Base-by-base conservation (phyloP, 2,888 invertebrate species). In the Calameuta pallipes region DNA sequence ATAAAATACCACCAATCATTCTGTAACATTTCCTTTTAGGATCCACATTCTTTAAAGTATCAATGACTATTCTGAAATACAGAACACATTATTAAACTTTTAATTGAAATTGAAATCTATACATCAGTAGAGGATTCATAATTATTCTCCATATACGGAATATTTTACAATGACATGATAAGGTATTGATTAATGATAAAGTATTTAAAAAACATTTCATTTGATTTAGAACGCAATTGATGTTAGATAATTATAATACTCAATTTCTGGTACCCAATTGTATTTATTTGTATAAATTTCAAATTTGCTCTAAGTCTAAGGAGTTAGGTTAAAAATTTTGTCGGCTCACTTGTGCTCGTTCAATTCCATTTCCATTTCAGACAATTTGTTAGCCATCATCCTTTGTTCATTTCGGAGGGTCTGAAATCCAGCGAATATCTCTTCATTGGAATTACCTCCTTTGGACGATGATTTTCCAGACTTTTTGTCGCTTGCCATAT, bases 1-100 rank as follows among this genome's bases (percentile, higher is more conserved):
- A 97, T 77, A 99, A 93, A 79, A 99, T 96, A 36, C 98, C 98
- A 77, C 98, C 98, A 82, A 99, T 95, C 93, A 98, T 95, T 88
- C 98, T 95, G 92, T 96, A 99, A 92, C 99, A 99, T 91, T 96
- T 97, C 84, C 98, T 94, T 76, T 94, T 94, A 23, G 94, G 94
- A 89, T 97, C 97, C 34, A 98, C 96, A 80, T 95, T 95, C 90
- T 96, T 95, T 81, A 99, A 93, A 23, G 98, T 98, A 88, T 98
- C 98, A 85, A 98, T 96, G 79, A 99, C 99, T 91, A 98, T 95
- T 92, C 98, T 99, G 92, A 74, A 93, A 92, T 9, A 23, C 23
- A 23, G 56, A 56, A 23, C 0, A 9, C 56, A 56, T 56, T 56
- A 56, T 56, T 23, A 56, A 56, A 23, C 2, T 56, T 41, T 41